Percentiles rank a stretch among this genome's conserved stretches.
phyloP scores from a whole-genome alignment of 2,888 invertebrate genomes.

The Lissonota sp. region DNA sequence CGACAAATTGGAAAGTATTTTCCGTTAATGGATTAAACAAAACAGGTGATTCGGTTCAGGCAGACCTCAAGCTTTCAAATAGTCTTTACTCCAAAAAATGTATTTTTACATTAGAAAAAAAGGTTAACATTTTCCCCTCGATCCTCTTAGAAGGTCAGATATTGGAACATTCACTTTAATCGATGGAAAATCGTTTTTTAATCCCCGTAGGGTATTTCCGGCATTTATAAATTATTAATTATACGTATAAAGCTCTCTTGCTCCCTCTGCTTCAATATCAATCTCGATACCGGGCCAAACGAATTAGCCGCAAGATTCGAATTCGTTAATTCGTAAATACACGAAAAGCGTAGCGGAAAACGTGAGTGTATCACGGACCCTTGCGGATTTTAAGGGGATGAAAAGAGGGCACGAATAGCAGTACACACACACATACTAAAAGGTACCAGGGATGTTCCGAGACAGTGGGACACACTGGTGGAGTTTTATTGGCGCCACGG shows the following conservation, averaged over 20 bases:
- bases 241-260: background rate
- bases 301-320: constrained; percentile 59
- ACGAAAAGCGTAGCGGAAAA: background rate
- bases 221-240: constrained; percentile 13
- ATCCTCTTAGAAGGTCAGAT: no score
- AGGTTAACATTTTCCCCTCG: no score
- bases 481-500: constrained; percentile 81
- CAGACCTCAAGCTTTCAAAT: no score
- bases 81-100: no score
- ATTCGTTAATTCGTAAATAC: constrained; percentile 63
- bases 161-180: no score
- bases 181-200: background rate
- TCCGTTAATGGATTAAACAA: background rate
- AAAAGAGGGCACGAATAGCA: constrained; percentile 5
- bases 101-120: no score
- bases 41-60: no score
- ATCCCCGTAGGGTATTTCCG: background rate
- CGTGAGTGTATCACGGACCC: constrained; percentile 1
- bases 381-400: constrained; percentile 26
- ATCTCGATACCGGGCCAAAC: constrained; percentile 49
- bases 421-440: background rate
- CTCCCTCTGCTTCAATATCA: constrained; percentile 43
- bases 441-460: constrained; percentile 66
- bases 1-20: background rate
- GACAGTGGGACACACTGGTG: constrained; percentile 73